Base-by-base conservation (phyloP, 2,797 vertebrate genomes). In the Chloroceryle amazona region DNA sequence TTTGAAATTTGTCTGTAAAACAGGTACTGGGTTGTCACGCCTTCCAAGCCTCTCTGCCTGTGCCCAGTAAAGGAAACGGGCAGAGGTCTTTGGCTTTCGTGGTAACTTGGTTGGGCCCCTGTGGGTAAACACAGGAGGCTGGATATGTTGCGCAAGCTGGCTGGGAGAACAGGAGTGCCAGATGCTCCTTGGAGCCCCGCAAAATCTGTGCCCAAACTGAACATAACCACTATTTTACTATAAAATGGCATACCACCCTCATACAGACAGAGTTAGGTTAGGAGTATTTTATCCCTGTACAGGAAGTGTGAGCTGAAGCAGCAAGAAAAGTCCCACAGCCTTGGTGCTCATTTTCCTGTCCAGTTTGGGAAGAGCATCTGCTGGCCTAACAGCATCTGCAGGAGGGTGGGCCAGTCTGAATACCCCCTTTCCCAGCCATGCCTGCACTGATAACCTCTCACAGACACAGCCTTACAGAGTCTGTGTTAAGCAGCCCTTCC, bases 1-100 rank as follows among this genome's bases (percentile, higher is more conserved):
- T 89, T 91, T 92, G 91, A 61, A 65, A 84, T 89, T 54, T 70
- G 20, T 82, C 58, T 89, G 31, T 86, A 78, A 79, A 82, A 68
- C 57, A 91, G 82, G 78, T 81, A 75, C 0, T 92, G 83, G 89
- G 81, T 87, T 83, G 74, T 93, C 66, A 55, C 33, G 60, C 33
- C 78, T 92, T 61, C 68, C 57, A 46, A 44, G 54, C 29, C 31
- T 63, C 29, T 63, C 33, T 89, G 49, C 68, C 61, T 81, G 66
- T 31, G 55, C 67, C 51, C 33, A 80, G 3, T 76, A 31, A 86
- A 82, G 49, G 44, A 49, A 76, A 15, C 37, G 73, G 71, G 58
- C 47, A 73, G 75, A 55, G 23, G 18, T 54, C 51, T 91, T 79
- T 52, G 52, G 47, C 47, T 95, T 83, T 57, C 44, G 4, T 42